phyloP scores from a whole-genome alignment of 1,140 invertebrate genomes.

The Agraylea sexmaculata region DNA sequence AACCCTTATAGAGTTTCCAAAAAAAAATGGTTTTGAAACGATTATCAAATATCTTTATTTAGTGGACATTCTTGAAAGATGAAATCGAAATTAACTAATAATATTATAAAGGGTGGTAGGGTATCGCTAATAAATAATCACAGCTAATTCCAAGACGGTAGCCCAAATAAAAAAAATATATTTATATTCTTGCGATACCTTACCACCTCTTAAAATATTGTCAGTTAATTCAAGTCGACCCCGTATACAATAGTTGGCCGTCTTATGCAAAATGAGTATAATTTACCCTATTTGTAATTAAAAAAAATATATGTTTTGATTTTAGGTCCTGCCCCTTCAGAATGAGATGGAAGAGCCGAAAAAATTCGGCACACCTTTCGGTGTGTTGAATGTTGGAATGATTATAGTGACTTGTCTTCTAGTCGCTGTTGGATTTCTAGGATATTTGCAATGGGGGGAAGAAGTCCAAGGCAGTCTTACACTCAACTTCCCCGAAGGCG shows the following conservation, averaged over 20 bases:
- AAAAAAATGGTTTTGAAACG: too few species aligned
- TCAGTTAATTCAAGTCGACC: too few species aligned
- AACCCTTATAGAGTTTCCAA: too few species aligned
- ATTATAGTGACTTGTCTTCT: constrained; percentile 62
- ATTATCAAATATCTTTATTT: too few species aligned
- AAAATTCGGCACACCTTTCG: constrained; percentile 60
- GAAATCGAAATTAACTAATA: too few species aligned
- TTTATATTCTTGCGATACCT: too few species aligned
- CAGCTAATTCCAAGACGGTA: too few species aligned
- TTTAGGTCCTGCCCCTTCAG: constrained; percentile 74
- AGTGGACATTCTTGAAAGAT: too few species aligned
- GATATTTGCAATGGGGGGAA: constrained; percentile 73
- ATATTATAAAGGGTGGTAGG: too few species aligned
- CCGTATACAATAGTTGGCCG: background rate
- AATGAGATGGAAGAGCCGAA: constrained; percentile 78
- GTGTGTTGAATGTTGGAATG: constrained; percentile 81
- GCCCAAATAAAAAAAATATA: too few species aligned
- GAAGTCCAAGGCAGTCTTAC: constrained; percentile 58
- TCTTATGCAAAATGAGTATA: constrained; percentile 1
- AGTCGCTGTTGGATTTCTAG: constrained; percentile 67
- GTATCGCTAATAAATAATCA: too few species aligned
- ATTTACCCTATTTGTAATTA: constrained; percentile 1
- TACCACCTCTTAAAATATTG: too few species aligned
- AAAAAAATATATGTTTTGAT: constrained; percentile 14
- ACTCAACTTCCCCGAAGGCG: constrained; percentile 46